These are phyloP conservation scores for Phoenicopterus ruber DNA, from an alignment of 2,113 vertebrate genomes.

Conservation along the genomic window DNA sequence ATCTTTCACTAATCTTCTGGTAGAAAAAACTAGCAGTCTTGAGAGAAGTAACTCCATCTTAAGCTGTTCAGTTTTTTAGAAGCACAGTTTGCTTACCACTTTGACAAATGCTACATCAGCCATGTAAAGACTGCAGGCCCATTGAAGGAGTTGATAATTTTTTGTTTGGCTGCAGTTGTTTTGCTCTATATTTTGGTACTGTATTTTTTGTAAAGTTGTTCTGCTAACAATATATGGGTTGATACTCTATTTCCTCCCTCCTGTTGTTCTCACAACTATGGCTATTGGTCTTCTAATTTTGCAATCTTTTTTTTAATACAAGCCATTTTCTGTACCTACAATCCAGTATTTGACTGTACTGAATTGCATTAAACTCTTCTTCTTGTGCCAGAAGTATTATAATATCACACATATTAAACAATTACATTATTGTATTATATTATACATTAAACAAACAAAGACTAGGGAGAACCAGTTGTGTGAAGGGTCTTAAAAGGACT, in stretches of 20 bases:
- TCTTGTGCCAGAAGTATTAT: not conserved
- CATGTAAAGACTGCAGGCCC: not conserved
- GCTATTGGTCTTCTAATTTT: not conserved
- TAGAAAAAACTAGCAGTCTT: not conserved
- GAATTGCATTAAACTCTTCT: not conserved
- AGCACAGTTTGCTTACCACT: not conserved
- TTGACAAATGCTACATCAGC: not conserved
- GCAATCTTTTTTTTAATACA: not conserved
- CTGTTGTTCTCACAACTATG: not conserved
- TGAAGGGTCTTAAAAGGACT: not conserved
- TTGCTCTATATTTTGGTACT: not conserved
- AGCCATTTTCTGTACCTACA: not conserved
- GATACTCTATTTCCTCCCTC: not conserved
- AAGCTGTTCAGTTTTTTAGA: not conserved
- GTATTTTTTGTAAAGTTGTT: not conserved
- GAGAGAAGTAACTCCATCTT: not conserved
- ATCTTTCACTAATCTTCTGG: not conserved
- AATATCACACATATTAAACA: not conserved
- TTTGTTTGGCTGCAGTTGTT: not conserved
- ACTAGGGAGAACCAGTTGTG: not conserved
- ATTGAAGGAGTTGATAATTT: not conserved
- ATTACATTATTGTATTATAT: not conserved
- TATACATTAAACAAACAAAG: not conserved
- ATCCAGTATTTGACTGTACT: not conserved
- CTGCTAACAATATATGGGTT: not conserved